These are phyloP conservation scores for Neodiprion pinetum DNA, from an alignment of 1,140 invertebrate genomes.

Conservation along the genomic window DNA sequence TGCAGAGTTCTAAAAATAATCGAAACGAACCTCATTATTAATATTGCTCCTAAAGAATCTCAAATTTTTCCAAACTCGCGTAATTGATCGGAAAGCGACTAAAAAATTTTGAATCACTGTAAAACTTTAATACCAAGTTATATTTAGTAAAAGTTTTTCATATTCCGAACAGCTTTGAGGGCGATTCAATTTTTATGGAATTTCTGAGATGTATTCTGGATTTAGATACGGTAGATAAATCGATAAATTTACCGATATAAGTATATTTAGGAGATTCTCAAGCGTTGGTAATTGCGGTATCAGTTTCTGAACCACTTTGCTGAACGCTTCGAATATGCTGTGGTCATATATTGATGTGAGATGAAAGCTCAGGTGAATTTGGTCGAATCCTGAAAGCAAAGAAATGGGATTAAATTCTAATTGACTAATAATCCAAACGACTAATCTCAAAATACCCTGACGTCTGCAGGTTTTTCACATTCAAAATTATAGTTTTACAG, in stretches of 20 bases:
- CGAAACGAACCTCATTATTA: not conserved
- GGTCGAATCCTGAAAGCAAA: constrained; percentile 69
- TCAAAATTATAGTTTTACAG: too few species aligned
- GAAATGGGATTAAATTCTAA: constrained; percentile 8
- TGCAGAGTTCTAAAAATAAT: constrained; percentile 85
- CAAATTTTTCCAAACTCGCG: too few species aligned
- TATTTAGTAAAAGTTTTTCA: not conserved
- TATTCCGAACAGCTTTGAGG: not conserved
- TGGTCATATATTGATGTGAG: constrained; percentile 99
- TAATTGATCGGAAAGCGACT: not conserved
- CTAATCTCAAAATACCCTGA: too few species aligned
- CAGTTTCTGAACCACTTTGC: constrained; percentile 99
- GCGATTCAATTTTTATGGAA: too few species aligned
- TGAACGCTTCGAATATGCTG: constrained; percentile 99
- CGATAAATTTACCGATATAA: constrained; percentile 87
- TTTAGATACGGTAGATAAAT: constrained; percentile 19
- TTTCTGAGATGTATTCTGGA: too few species aligned
- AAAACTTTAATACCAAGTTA: constrained; percentile 16
- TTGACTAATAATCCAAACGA: too few species aligned
- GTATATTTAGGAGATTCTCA: constrained; percentile 98
- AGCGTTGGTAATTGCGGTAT: constrained; percentile 96
- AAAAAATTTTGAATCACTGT: not conserved
- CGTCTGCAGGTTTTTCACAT: too few species aligned
- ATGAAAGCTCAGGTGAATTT: constrained; percentile 94
- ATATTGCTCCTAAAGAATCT: not conserved